Conservation (phyloP, 1,140 invertebrate species). For the Diachasma alloeum region DNA sequence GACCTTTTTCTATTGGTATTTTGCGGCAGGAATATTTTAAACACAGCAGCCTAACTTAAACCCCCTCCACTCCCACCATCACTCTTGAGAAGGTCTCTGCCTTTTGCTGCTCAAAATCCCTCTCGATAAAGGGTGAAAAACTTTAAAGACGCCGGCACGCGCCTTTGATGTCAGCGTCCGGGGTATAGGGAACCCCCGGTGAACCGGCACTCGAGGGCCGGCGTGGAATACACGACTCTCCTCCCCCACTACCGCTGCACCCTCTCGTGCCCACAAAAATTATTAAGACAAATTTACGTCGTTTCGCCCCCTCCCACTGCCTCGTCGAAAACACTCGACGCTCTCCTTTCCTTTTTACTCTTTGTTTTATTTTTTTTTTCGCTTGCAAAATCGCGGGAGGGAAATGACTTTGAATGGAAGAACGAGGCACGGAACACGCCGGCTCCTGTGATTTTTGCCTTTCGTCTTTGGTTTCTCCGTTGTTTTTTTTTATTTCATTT, state of each 20-base stretch:
- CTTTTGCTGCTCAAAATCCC: conserved; percentile 30
- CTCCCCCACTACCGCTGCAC: neutral
- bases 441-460: neutral
- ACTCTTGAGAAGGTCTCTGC: conserved; percentile 20
- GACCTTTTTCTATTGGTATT: conserved; percentile 55
- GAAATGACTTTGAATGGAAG: neutral
- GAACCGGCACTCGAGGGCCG: conserved; percentile 18
- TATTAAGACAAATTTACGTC: conserved; percentile 34
- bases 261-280: conserved; percentile 24
- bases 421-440: neutral
- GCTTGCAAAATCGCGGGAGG: neutral
- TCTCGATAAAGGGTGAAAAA: conserved; percentile 41
- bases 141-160: conserved; percentile 34
- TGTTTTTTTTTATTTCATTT: conserved; percentile 5
- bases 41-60: conserved; percentile 44
- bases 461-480: conserved; percentile 6
- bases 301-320: neutral
- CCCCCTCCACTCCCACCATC: conserved; percentile 32
- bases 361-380: conserved; percentile 1
- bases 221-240: conserved; percentile 24
- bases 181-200: conserved; percentile 27
- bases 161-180: conserved; percentile 17
- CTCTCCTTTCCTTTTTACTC: neutral
- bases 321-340: conserved; percentile 21
- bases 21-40: conserved; percentile 61